A percentile compares a stretch with the other conserved stretches of the same genome.
phyloP scores from a whole-genome alignment of 2,888 invertebrate species.

The Xestia ashworthii region DNA sequence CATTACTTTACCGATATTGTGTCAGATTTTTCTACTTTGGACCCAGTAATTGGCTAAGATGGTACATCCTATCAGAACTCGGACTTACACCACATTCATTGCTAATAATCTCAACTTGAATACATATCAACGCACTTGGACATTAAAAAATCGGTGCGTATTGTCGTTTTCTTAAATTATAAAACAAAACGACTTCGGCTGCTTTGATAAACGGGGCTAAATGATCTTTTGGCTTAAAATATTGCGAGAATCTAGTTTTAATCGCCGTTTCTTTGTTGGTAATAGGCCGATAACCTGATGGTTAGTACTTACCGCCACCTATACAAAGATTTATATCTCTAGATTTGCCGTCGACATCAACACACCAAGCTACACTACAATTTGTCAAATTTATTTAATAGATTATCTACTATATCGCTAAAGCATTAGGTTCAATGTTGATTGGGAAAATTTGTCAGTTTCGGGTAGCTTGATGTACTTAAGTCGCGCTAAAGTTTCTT shows the following conservation, averaged over 20 bases:
- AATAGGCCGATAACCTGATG: background rate
- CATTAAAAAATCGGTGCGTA: slow-evolving; percentile 70
- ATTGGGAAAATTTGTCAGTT: too few species aligned
- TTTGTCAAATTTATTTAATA: too few species aligned
- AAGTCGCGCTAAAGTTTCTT: background rate
- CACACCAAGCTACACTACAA: too few species aligned
- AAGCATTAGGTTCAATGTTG: too few species aligned
- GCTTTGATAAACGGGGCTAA: slow-evolving; percentile 5
- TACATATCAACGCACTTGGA: slow-evolving; percentile 66
- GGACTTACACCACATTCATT: background rate
- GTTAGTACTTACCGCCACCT: background rate
- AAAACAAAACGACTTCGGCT: slow-evolving; percentile 59
- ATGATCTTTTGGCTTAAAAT: background rate
- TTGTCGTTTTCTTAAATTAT: slow-evolving; percentile 62
- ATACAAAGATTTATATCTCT: background rate
- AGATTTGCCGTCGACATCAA: background rate
- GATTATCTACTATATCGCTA: too few species aligned
- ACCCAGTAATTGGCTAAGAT: background rate
- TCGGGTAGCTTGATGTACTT: background rate
- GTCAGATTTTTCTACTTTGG: background rate
- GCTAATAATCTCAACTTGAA: slow-evolving; percentile 39
- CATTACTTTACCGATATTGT: background rate
- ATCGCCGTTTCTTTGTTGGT: background rate
- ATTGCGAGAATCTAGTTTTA: background rate
- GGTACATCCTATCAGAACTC: background rate